phyloP scores from a whole-genome alignment of 1,140 invertebrate genomes.

The Drosophila bipectinata region DNA sequence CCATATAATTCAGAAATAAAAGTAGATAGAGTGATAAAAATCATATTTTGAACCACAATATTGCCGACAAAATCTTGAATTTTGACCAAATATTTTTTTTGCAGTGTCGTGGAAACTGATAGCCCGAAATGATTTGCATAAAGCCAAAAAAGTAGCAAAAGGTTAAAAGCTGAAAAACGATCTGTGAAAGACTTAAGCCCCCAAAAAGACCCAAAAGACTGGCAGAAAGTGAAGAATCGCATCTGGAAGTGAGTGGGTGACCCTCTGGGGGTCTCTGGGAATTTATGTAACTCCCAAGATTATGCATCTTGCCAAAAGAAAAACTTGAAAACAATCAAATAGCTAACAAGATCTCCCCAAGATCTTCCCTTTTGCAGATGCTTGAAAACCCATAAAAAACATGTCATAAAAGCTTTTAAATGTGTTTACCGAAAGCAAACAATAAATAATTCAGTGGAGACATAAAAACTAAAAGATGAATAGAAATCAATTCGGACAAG shows the following conservation, averaged over 20 bases:
- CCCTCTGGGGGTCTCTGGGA: not conserved
- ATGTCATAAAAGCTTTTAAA: slow-evolving; percentile 28
- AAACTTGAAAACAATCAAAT: not conserved
- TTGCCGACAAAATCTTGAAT: not conserved
- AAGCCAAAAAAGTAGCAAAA: slow-evolving; percentile 3
- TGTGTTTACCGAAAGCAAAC: slow-evolving; percentile 15
- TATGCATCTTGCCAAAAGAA: not conserved
- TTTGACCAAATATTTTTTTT: not conserved
- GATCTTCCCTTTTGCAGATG: slow-evolving; percentile 11
- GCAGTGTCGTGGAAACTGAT: slow-evolving; percentile 5
- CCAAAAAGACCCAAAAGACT: not conserved
- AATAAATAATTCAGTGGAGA: slow-evolving; percentile 42
- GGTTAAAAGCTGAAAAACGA: slow-evolving; percentile 26
- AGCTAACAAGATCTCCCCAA: slow-evolving; percentile 18
- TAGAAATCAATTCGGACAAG: slow-evolving; percentile 31
- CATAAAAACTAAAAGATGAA: slow-evolving; percentile 39
- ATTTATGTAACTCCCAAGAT: not conserved
- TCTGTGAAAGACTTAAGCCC: not conserved
- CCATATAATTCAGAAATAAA: too few species aligned
- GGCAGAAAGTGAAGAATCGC: not conserved
- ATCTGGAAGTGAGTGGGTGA: not conserved
- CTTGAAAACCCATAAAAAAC: slow-evolving; percentile 19
- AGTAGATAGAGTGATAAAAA: too few species aligned
- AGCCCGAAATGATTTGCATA: slow-evolving; percentile 31
- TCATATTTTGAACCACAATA: too few species aligned